Conservation (phyloP, 2,797 vertebrate species). For the Rhinatrema bivittatum region DNA sequence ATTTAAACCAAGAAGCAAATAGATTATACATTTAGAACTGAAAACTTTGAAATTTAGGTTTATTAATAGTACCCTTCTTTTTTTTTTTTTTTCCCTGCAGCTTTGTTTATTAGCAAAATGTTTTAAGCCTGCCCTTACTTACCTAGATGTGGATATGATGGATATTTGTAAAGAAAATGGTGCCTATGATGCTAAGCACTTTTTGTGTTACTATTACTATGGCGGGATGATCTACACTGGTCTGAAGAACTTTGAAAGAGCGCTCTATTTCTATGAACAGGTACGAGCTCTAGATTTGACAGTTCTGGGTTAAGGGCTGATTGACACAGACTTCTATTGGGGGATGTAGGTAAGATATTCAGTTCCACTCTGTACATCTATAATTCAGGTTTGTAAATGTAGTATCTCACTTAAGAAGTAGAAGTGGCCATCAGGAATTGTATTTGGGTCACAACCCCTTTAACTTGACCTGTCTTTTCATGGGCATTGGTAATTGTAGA, state of each 20-base stretch:
- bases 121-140: constrained; percentile 94
- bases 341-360: too few species aligned
- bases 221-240: constrained; percentile 99
- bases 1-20: background rate
- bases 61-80: background rate
- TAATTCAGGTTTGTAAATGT: too few species aligned
- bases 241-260: constrained; percentile 96
- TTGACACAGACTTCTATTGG: too few species aligned
- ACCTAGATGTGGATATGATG: constrained; percentile 98
- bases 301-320: too few species aligned
- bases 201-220: constrained; percentile 98
- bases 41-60: background rate
- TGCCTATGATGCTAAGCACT: constrained; percentile 96
- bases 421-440: too few species aligned
- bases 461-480: too few species aligned
- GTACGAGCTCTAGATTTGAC: constrained; percentile 50
- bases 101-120: constrained; percentile 98
- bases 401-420: too few species aligned
- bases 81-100: constrained; percentile 51
- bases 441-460: too few species aligned
- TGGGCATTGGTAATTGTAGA: too few species aligned
- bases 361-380: too few species aligned
- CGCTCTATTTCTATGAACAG: constrained; percentile 98
- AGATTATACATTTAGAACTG: too few species aligned
- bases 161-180: constrained; percentile 99